Base-by-base conservation (phyloP, 2,888 invertebrate genomes). In the Dicyrtomina minuta region DNA sequence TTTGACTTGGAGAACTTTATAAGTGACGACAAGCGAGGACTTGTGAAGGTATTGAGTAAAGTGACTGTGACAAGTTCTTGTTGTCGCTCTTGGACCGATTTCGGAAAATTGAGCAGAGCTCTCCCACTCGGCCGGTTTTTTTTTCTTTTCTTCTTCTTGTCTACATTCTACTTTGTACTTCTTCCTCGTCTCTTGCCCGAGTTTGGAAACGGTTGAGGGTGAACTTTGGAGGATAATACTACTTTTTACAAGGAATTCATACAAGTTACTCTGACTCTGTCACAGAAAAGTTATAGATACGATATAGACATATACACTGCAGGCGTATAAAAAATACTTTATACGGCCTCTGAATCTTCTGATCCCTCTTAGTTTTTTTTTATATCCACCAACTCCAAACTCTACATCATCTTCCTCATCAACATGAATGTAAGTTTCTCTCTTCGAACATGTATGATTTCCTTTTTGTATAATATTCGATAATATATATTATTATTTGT, bases 11-110 rank as follows among this genome's bases (percentile, higher is more conserved):
- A 41, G 22, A 33, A 58, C 33, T 20, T 41, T 39, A 22, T 33
- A 53, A 41, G 26, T 27, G 22, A 33, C 15, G 58, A 41, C 41
- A n/a, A 27, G 41, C 13, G 41, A 27, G 56, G 33, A 33, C 33
- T 33, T 33, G 51, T 51, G 33, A 33, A 22, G 41, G 58, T 58
- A 58, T 58, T 58, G 58, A 58, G 58, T 58, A 58, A 58, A 58
- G 58, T 58, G 58, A 53, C 64, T 55, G 64, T 55, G 64, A 65
- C 64, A 65, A 65, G 64, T 65, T 65, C 55, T 62, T 62, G 62
- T 39, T 62, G 51, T 65, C 64, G 64, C 49, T 62, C 46, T 27
- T 53, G 53, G 53, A 65, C 64, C 64, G 64, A 65, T 65, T 65
- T 65, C 43, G 53, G 64, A 22, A 65, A 65, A 64, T 64, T 53